Conservation (phyloP, 2,797 vertebrate genomes). For the Furcifer pardalis region DNA sequence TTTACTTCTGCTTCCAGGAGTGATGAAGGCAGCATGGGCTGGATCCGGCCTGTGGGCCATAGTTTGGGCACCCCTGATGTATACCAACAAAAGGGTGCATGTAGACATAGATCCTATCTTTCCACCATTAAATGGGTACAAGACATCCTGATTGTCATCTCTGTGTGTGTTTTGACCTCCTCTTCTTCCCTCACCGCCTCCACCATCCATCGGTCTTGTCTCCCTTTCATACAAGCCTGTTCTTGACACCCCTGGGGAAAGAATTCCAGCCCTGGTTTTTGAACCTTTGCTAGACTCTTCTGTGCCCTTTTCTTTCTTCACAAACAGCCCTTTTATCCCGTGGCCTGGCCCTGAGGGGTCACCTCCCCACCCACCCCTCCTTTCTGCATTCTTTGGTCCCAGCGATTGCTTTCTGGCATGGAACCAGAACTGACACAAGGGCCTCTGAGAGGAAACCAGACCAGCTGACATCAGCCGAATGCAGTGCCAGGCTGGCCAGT, state of each 20-base stretch:
- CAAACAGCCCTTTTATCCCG: constrained; percentile 30
- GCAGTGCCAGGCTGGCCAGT: no score
- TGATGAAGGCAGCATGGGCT: no score
- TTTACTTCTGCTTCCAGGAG: no score
- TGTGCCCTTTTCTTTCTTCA: constrained; percentile 1
- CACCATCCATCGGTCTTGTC: neutral
- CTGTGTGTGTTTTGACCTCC: neutral
- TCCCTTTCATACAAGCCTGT: neutral
- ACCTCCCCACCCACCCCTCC: neutral
- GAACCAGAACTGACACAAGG: constrained; percentile 45
- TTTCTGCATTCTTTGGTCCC: constrained; percentile 38
- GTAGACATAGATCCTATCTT: neutral
- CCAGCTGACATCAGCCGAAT: constrained; percentile 28
- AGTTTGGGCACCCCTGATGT: no score
- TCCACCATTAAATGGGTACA: neutral
- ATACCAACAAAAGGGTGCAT: neutral
- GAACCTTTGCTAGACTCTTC: constrained; percentile 7
- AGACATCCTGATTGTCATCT: neutral
- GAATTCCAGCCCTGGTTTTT: constrained; percentile 23
- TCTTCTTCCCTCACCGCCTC: neutral
- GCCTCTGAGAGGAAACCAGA: constrained; percentile 30
- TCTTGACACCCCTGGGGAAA: neutral
- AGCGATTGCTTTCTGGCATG: constrained; percentile 4
- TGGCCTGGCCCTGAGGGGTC: neutral
- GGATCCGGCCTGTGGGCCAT: no score